Evolutionary conservation across 2,888 invertebrate genomes (phyloP).

Genomic region (Mellilla xanthometata): DNA sequence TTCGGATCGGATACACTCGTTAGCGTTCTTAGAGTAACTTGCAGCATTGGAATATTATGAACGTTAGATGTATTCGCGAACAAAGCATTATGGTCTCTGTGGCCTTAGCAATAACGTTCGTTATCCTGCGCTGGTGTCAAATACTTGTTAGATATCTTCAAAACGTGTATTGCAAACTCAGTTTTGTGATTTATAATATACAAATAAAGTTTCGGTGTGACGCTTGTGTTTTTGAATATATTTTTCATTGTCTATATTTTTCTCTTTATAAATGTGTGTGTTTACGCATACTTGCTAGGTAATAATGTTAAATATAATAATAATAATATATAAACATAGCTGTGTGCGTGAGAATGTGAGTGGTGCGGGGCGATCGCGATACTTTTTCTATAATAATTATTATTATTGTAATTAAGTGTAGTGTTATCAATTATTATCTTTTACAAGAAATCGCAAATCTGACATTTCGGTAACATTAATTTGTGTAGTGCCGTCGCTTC

Average conservation of each 20-base stretch:
- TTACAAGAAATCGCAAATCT: constrained; percentile 77
- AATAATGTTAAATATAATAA: constrained; percentile 38
- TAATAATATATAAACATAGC: constrained; percentile 37
- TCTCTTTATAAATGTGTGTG: constrained; percentile 44
- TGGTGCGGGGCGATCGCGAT: constrained; percentile 68
- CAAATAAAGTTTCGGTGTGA: constrained; percentile 46
- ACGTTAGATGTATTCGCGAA: constrained; percentile 49
- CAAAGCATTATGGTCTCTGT: constrained; percentile 72
- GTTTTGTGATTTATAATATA: constrained; percentile 60
- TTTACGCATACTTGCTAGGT: constrained; percentile 48
- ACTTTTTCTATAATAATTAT: constrained; percentile 44
- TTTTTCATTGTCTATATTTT: constrained; percentile 20
- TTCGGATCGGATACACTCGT: constrained; percentile 31
- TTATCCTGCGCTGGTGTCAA: constrained; percentile 35
- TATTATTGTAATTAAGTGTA: constrained; percentile 73
- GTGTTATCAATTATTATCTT: constrained; percentile 66
- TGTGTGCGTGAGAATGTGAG: constrained; percentile 49
- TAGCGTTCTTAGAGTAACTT: constrained; percentile 32
- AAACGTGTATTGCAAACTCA: constrained; percentile 36
- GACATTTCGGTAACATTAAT: constrained; percentile 49
- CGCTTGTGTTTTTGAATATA: constrained; percentile 31
- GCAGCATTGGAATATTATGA: too few relatives aligned
- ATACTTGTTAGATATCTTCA: constrained; percentile 20
- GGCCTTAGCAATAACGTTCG: constrained; percentile 72
- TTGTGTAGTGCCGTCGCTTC: constrained; percentile 50